Base-by-base conservation (phyloP, 2,113 vertebrate species). In the Pachycephala philippinensis region DNA sequence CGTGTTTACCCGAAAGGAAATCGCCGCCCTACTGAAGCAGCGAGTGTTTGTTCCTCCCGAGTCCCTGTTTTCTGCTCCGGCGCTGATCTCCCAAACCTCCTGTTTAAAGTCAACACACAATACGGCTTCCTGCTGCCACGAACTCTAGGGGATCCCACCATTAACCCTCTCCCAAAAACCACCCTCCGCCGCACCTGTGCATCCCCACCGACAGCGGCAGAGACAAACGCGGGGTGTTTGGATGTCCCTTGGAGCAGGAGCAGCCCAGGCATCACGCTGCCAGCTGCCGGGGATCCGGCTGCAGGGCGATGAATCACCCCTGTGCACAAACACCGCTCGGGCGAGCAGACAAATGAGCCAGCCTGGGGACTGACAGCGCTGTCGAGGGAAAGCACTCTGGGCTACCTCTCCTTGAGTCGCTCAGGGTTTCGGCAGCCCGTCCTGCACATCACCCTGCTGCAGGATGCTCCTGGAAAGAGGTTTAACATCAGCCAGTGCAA, bases 1-100 rank as follows among this genome's bases (percentile, higher is more conserved):
- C 98, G 98, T 99, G 98, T 99, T 99, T 99, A 99, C 98, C 98
- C 98, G 31, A 99, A 98, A 99, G 99, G 99, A 99, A 99, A 98
- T 98, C 96, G 13, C 98, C 99, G 97, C 99, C 99, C 99, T 98
- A 98, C 98, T 98, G 98, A 98, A 99, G 98, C 98, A 98, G 97
- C 64, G 90, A 98, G 98, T 98, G 96, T 97, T 97, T 97, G 95
- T 97, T 97, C 98, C 98, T 98, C 98, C 98, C 97, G 93, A 98
- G 98, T 97, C 97, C 95, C 98, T 97, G 96, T 97, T 96, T 97
- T 97, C 97, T 97, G 97, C 97, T 97, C 96, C 91, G 90, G 97
- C 94, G 47, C 91, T 80, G 96, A 90, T 97, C 96, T 95, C 94
- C 94, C 95, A 92, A 95, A 82, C 89, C 96, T 95, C 95, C 95